phyloP scores from a whole-genome alignment of 2,888 invertebrate genomes.

The Drosophila suboccidentalis region DNA sequence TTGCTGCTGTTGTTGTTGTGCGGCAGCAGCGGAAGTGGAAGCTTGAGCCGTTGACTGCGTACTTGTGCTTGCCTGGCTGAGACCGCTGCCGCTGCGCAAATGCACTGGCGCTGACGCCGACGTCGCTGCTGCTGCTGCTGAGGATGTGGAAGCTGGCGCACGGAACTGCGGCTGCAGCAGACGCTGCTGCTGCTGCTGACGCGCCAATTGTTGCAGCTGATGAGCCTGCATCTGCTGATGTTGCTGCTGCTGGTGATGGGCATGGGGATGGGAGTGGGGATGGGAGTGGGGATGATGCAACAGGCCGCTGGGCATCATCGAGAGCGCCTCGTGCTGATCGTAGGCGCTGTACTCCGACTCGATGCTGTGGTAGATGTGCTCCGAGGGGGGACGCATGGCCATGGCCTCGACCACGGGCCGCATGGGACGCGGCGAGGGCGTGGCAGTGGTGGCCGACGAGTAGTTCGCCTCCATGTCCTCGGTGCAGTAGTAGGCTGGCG shows the following conservation, averaged over 20 bases:
- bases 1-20: conserved; percentile 77
- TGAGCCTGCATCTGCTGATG: conserved; percentile 67
- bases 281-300: conserved; percentile 61
- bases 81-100: conserved; percentile 84
- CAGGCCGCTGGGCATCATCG: conserved; percentile 85
- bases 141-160: conserved; percentile 46
- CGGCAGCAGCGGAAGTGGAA: conserved; percentile 77
- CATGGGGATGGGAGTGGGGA: conserved; percentile 20
- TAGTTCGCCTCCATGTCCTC: conserved; percentile 88
- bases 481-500: conserved; percentile 87
- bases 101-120: conserved; percentile 81
- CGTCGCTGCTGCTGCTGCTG: conserved; percentile 43
- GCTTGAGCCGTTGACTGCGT: conserved; percentile 83
- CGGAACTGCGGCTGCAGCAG: conserved; percentile 77
- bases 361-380: conserved; percentile 96
- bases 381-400: conserved; percentile 92
- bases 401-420: conserved; percentile 83
- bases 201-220: conserved; percentile 65
- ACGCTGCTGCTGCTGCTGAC: conserved; percentile 73
- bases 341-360: conserved; percentile 94
- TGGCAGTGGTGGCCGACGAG: conserved; percentile 89
- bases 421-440: conserved; percentile 87
- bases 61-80: conserved; percentile 84
- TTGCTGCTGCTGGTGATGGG: conserved; percentile 64
- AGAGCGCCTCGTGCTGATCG: conserved; percentile 88